phyloP scores from a whole-genome alignment of 2,797 vertebrate genomes.

The Pithecia hirsuta region DNA sequence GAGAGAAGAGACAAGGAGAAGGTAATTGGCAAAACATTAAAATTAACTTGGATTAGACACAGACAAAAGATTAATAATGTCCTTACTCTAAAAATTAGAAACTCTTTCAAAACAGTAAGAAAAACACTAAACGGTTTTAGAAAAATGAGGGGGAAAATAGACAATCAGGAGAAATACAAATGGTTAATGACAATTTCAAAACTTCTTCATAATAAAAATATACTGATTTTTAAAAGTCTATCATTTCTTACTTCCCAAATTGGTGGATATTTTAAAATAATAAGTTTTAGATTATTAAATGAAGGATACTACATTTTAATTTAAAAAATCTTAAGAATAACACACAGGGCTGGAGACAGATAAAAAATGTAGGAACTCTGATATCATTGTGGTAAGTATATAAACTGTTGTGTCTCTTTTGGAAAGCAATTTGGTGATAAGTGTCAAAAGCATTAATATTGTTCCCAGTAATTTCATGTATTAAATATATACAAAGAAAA shows the following conservation, averaged over 20 bases:
- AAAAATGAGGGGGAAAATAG: background rate
- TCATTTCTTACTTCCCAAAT: background rate
- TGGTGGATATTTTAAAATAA: constrained; percentile 21
- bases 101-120: background rate
- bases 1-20: background rate
- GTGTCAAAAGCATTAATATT: background rate
- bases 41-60: background rate
- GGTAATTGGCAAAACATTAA: background rate
- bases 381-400: background rate
- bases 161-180: background rate
- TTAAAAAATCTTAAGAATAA: background rate
- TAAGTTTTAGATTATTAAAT: background rate
- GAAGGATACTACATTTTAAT: background rate
- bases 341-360: background rate
- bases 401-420: background rate
- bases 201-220: background rate
- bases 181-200: background rate
- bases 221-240: background rate
- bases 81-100: background rate
- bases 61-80: background rate
- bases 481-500: background rate
- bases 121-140: background rate
- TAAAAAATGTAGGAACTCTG: background rate
- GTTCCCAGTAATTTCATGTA: constrained; percentile 1
- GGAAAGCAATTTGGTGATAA: constrained; percentile 20